phyloP scores from a whole-genome alignment of 2,113 vertebrate genomes.

The Poecile atricapillus region DNA sequence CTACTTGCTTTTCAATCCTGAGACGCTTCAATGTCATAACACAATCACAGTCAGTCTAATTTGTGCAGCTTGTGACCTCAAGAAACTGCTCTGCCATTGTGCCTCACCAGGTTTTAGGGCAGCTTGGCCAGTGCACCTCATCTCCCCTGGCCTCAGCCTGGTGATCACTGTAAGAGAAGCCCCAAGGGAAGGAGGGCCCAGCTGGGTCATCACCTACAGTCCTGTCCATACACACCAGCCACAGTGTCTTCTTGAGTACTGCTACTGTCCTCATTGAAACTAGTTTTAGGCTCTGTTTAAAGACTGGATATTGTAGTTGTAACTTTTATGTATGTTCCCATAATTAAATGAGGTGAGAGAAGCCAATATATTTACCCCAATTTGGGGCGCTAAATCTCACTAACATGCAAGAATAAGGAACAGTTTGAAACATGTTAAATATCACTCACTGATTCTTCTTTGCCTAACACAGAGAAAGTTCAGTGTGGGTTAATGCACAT shows the following conservation, averaged over 20 bases:
- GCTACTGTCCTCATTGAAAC: not conserved
- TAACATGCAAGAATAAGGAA: not conserved
- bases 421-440: not conserved
- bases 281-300: not conserved
- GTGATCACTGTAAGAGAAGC: accelerated
- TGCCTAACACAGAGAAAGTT: not conserved
- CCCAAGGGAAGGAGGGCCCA: not conserved
- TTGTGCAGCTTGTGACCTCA: not conserved
- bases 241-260: not conserved
- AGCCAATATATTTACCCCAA: not conserved
- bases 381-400: not conserved
- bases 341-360: not conserved
- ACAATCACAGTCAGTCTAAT: accelerated
- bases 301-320: not conserved
- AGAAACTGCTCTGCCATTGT: not conserved
- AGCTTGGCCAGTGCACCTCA: not conserved
- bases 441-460: not conserved
- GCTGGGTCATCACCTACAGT: not conserved
- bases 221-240: not conserved
- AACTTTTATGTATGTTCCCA: not conserved
- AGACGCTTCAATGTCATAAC: not conserved
- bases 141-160: not conserved
- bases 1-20: not conserved
- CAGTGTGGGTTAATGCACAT: not conserved
- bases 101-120: not conserved